Conservation (phyloP, 2,797 vertebrate species). For the Notamacropus eugenii region DNA sequence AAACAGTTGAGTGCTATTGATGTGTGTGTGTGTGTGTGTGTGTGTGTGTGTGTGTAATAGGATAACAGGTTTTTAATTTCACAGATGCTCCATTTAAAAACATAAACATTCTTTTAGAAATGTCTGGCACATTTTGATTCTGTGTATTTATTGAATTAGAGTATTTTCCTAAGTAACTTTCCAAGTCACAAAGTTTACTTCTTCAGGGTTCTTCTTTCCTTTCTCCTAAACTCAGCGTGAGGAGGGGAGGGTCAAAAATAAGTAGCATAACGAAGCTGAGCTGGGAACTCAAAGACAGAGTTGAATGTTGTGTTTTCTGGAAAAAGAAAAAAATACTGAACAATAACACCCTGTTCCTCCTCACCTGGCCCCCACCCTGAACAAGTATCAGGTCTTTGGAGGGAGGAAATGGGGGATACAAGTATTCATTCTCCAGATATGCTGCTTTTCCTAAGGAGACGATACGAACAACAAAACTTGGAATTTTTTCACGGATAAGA, state of each 20-base stretch:
- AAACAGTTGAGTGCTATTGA: slow-evolving; percentile 42
- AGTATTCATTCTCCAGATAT: background rate
- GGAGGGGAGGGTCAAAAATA: background rate
- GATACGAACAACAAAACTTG: background rate
- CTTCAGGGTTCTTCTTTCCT: slow-evolving; percentile 22
- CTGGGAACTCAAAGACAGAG: slow-evolving; percentile 14
- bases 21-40: slow-evolving; percentile 36
- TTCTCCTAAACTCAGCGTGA: background rate
- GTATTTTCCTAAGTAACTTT: slow-evolving; percentile 61
- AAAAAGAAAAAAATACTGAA: background rate
- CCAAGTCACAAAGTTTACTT: slow-evolving; percentile 58
- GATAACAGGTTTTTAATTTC: slow-evolving; percentile 48
- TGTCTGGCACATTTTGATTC: slow-evolving; percentile 43
- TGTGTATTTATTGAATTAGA: slow-evolving; percentile 56
- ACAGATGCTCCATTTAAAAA: slow-evolving; percentile 57
- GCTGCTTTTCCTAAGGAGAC: background rate
- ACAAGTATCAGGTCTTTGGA: background rate
- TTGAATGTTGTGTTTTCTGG: slow-evolving; percentile 38
- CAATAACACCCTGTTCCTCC: background rate
- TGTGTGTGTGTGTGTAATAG: slow-evolving; percentile 41
- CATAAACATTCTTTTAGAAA: slow-evolving; percentile 54
- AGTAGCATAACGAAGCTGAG: slow-evolving; percentile 27
- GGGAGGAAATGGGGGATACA: background rate
- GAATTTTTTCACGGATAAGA: background rate
- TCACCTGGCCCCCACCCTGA: background rate